phyloP scores from a whole-genome alignment of 1,140 invertebrate species.

The Papilio helenus region DNA sequence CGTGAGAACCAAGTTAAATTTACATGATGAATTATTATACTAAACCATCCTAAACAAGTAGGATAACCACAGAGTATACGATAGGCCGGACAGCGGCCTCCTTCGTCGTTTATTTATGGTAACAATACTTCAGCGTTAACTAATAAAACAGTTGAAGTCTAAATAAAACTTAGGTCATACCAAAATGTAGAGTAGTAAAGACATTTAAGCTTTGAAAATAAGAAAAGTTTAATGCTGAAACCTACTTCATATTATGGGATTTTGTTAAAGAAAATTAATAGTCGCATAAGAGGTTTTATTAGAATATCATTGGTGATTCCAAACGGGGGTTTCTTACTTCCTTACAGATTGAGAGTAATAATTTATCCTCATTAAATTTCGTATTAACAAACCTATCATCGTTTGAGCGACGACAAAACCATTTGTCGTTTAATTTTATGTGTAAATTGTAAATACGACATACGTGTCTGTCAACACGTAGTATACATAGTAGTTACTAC shows the following conservation, averaged over 20 bases:
- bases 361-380: too few relatives aligned
- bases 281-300: too few relatives aligned
- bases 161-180: background rate
- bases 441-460: background rate
- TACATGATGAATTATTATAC: background rate
- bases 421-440: background rate
- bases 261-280: too few relatives aligned
- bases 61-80: background rate
- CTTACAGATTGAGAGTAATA: background rate
- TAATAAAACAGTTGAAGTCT: background rate
- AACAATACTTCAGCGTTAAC: background rate
- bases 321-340: background rate
- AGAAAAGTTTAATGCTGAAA: background rate
- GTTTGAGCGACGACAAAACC: background rate
- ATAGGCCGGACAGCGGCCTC: background rate
- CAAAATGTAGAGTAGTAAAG: background rate
- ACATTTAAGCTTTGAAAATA: background rate
- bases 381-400: background rate
- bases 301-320: too few relatives aligned
- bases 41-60: background rate
- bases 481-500: background rate
- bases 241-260: too few relatives aligned
- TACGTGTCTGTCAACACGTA: background rate
- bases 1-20: background rate
- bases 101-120: background rate